Conservation (phyloP, 2,888 invertebrate species). For the Noctuana brunneofusca region DNA sequence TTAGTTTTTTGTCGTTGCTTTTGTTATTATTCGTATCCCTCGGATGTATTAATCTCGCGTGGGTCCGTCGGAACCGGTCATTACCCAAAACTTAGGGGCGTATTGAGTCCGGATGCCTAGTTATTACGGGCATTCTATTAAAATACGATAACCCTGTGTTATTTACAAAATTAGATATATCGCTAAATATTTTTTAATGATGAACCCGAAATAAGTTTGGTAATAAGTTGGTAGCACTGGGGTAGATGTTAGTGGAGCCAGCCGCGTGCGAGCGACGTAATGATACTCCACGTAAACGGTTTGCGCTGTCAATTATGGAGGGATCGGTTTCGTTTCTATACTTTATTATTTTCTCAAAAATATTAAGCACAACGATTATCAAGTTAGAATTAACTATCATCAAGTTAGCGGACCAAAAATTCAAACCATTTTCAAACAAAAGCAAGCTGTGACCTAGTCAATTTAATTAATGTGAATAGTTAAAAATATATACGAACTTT, state of each 20-base stretch:
- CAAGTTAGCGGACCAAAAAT: conserved; percentile 50
- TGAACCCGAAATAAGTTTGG: conserved; percentile 63
- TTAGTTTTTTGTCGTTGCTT: conserved; percentile 76
- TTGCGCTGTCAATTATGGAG: conserved; percentile 46
- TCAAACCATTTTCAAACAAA: background rate
- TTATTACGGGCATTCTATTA: conserved; percentile 79
- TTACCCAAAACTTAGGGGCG: conserved; percentile 80
- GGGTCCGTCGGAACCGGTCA: conserved; percentile 74
- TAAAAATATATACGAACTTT: background rate
- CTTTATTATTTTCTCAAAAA: conserved; percentile 46
- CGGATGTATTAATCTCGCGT: conserved; percentile 80
- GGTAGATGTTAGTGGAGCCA: conserved; percentile 56
- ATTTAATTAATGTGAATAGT: background rate
- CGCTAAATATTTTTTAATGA: conserved; percentile 83
- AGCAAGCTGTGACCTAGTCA: background rate
- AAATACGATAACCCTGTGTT: conserved; percentile 76
- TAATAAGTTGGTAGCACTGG: conserved; percentile 44
- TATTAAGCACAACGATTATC: conserved; percentile 60
- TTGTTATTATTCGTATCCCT: conserved; percentile 77
- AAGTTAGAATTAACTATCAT: conserved; percentile 61
- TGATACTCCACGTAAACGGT: conserved; percentile 58
- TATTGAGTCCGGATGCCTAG: conserved; percentile 77
- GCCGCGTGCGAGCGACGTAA: conserved; percentile 56
- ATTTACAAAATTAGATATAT: conserved; percentile 79
- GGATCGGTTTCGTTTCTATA: conserved; percentile 49